Conservation (phyloP, 2,113 vertebrate species). For the Corythaixoides concolor region DNA sequence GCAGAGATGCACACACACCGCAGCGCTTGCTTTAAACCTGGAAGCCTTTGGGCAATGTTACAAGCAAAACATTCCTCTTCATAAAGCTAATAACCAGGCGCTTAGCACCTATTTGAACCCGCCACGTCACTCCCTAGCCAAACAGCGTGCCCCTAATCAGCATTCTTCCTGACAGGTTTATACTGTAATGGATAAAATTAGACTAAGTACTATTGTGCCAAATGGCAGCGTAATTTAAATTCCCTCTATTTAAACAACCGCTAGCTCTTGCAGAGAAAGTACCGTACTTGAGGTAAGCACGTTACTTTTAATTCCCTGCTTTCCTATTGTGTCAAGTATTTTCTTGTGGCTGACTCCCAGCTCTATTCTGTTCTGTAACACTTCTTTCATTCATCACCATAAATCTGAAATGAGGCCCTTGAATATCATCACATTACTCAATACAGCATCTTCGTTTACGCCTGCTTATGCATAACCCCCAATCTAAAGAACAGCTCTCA, state of each 20-base stretch:
- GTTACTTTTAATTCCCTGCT: conserved; percentile 2
- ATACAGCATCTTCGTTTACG: background rate
- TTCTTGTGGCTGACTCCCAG: background rate
- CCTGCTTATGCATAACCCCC: background rate
- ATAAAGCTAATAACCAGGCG: background rate
- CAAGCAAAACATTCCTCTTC: background rate
- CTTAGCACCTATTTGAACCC: background rate
- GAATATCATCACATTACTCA: background rate
- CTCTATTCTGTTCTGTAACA: background rate
- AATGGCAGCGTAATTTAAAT: conserved; percentile 82
- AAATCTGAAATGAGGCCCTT: background rate
- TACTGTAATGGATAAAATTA: conserved; percentile 82
- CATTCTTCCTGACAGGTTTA: conserved; percentile 77
- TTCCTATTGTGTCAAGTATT: conserved; percentile 7
- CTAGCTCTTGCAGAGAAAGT: conserved; percentile 19
- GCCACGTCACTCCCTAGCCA: background rate
- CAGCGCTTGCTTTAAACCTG: background rate
- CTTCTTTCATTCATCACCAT: background rate
- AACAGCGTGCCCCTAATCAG: conserved; percentile 71
- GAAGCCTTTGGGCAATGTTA: background rate
- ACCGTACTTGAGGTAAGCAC: background rate
- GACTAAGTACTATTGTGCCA: conserved; percentile 79
- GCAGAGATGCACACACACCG: too few species aligned
- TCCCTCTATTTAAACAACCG: conserved; percentile 79
- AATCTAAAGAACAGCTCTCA: background rate